Evolutionary conservation across 2,888 invertebrate species (phyloP).

Genomic region (Polia nebulosa): DNA sequence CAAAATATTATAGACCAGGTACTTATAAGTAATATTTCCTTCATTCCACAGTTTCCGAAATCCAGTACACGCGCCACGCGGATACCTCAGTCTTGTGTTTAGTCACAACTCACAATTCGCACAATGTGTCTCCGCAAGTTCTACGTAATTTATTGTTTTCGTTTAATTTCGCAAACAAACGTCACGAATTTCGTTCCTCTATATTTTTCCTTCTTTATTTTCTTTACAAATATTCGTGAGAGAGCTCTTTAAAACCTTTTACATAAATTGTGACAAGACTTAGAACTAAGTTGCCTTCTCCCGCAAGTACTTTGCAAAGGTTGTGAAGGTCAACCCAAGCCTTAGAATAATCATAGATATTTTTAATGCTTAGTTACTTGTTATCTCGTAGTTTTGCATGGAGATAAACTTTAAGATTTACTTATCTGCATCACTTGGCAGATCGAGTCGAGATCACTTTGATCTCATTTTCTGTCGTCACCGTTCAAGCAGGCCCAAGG

Average conservation of each 20-base stretch:
- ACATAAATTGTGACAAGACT: neutral
- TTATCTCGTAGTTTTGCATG: too few relatives aligned
- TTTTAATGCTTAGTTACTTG: too few relatives aligned
- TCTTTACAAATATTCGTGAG: slow-evolving; percentile 5
- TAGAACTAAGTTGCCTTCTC: neutral
- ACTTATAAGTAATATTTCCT: neutral
- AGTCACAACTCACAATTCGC: neutral
- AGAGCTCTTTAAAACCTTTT: neutral
- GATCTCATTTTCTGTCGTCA: neutral
- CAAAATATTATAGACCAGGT: too few relatives aligned
- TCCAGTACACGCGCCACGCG: neutral
- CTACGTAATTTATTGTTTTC: neutral
- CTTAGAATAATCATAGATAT: too few relatives aligned
- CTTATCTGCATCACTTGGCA: neutral
- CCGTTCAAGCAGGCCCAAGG: neutral
- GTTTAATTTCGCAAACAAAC: neutral
- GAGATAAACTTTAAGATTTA: too few relatives aligned
- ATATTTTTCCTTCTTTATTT: neutral
- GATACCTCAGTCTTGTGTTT: neutral
- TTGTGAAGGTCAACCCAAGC: too few relatives aligned
- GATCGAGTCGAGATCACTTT: neutral
- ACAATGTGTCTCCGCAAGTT: neutral
- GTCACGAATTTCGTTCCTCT: neutral
- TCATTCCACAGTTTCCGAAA: neutral
- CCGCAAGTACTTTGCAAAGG: neutral